Evolutionary conservation across 1,140 invertebrate species (phyloP).

Genomic region (Megathymus violae): DNA sequence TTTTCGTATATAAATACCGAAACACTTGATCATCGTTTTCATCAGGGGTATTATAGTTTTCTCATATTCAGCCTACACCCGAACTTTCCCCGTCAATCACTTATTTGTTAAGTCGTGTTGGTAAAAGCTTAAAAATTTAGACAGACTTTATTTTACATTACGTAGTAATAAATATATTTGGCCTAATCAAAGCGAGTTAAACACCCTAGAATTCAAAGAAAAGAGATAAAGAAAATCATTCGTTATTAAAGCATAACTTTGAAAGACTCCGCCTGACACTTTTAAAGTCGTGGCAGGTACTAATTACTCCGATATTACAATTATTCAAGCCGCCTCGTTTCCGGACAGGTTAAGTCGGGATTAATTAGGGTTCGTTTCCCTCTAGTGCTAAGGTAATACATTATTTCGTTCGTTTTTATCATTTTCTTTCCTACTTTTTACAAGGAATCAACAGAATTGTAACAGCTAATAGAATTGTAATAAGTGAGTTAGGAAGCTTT

Average conservation of each 20-base stretch:
- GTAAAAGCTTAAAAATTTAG: too few species aligned
- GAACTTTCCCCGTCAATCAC: too few species aligned
- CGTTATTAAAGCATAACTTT: not conserved
- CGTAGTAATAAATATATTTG: not conserved
- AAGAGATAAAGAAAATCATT: not conserved
- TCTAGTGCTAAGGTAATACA: slow-evolving; percentile 12
- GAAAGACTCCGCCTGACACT: not conserved
- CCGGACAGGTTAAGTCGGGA: slow-evolving; percentile 21
- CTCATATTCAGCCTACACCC: too few species aligned
- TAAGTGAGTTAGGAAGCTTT: too few species aligned
- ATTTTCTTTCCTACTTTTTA: slow-evolving; percentile 6
- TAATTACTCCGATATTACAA: slow-evolving; percentile 27
- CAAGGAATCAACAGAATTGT: too few species aligned
- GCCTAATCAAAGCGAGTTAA: not conserved
- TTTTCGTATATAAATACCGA: too few species aligned
- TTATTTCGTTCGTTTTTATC: slow-evolving; percentile 15
- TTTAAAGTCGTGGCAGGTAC: not conserved
- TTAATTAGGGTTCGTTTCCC: slow-evolving; percentile 19
- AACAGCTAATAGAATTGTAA: too few species aligned
- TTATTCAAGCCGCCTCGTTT: slow-evolving; percentile 15
- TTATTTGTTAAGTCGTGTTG: too few species aligned
- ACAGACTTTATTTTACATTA: not conserved
- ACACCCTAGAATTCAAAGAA: not conserved
- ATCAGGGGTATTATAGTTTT: too few species aligned
- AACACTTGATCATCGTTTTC: too few species aligned